Base-by-base conservation (phyloP, 1,140 invertebrate genomes). In the Reticulitermes speratus region DNA sequence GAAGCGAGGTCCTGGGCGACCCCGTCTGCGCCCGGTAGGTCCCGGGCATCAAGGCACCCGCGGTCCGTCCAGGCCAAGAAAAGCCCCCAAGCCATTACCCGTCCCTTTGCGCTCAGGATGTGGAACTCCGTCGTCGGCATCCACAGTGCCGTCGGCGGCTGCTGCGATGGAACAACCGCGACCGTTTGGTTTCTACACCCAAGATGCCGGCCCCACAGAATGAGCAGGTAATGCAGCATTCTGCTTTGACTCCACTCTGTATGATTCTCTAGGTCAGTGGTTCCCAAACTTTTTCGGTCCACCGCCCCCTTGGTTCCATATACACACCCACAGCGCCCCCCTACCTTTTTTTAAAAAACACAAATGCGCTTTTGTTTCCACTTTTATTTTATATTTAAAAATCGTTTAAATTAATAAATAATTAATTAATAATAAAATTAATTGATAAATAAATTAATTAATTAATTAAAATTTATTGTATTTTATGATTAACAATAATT, bases 171-270 rank as follows among this genome's bases (percentile, higher is more conserved):
- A 75, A 14, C 65, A 75, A 1, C n/a, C 65, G n/a, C 65, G 65
- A 9, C 65, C 85, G 2, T 86, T 86, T 38, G 85, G 85, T 19
- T 86, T 86, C 52, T 86, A 86, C 44, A 86, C 85, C 9, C 85
- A 86, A 38, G 65, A 65, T 12, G 38, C 32, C 32, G n/a, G 48
- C 0, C n/a, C 65, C 25, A 7, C 65, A 0, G 65, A 75, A 25
- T 75, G 16, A 65, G n/a, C 1, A 84, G 83, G 83, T 84, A 32
- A 84, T 38, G 38, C 38, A 38, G 38, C 25, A 8, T 83, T 83
- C 25, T 83, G 82, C 25, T 19, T 6, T 1, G 82, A 83, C 23
- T 82, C 82, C 16, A 38, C 44, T n/a, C n/a, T n/a, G n/a, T n/a
- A n/a, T n/a, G n/a, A n/a, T n/a, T n/a, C n/a, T n/a, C n/a, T n/a